phyloP scores from a whole-genome alignment of 2,113 vertebrate species.

The Ancistrus triradiatus region DNA sequence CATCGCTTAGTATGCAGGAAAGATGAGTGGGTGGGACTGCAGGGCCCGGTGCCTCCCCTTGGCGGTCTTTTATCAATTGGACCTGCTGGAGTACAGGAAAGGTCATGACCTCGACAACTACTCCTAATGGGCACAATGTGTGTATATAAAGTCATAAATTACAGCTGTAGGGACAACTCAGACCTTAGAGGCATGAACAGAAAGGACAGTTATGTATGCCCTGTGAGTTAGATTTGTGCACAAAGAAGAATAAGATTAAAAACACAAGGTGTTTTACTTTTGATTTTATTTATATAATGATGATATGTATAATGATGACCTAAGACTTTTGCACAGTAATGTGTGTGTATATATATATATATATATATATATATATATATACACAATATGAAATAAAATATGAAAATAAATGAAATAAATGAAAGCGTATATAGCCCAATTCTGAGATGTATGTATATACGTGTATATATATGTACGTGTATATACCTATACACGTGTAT shows the following conservation, averaged over 20 bases:
- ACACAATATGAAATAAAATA: not conserved
- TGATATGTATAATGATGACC: no score
- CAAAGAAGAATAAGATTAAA: not conserved
- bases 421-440: no score
- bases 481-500: no score
- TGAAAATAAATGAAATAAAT: conserved; percentile 3
- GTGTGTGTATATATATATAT: not conserved
- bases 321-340: no score
- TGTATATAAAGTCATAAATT: conserved; percentile 74
- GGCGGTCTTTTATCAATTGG: conserved; percentile 97
- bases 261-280: no score
- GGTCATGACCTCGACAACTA: conserved; percentile 91
- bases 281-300: not conserved
- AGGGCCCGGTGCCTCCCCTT: conserved; percentile 79
- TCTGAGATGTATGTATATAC: no score
- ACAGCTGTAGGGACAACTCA: conserved; percentile 51
- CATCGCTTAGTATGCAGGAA: conserved; percentile 71
- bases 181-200: conserved; percentile 24
- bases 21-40: conserved; percentile 19
- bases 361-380: not conserved
- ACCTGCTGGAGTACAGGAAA: conserved; percentile 91
- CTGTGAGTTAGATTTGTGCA: conserved; percentile 5
- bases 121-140: conserved; percentile 52
- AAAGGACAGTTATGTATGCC: conserved; percentile 39
- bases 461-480: no score